Evolutionary conservation across 2,113 vertebrate species (phyloP).

Genomic region (Grallaria varia): DNA sequence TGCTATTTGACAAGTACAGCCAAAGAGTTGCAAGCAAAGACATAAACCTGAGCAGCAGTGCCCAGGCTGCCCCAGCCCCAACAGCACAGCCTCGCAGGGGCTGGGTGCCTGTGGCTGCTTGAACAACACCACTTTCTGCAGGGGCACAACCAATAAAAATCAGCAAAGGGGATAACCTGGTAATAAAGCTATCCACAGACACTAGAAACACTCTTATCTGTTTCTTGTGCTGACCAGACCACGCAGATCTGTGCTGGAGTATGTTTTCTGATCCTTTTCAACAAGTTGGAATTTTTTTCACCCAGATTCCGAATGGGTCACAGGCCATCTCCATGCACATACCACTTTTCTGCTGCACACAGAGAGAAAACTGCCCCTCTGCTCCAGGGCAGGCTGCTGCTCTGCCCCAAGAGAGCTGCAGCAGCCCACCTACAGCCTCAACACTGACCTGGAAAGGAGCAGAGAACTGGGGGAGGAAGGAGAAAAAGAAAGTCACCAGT

Average conservation of each 20-base stretch:
- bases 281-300: not conserved
- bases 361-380: not conserved
- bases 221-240: not conserved
- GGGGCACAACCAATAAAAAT: not conserved
- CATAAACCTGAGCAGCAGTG: not conserved
- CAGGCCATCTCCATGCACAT: not conserved
- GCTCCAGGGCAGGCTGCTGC: not conserved
- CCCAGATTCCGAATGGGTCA: not conserved
- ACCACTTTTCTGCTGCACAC: not conserved
- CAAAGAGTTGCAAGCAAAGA: not conserved
- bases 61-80: not conserved
- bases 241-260: not conserved
- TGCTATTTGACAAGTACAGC: not conserved
- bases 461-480: accelerated
- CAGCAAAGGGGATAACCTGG: not conserved
- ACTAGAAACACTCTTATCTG: not conserved
- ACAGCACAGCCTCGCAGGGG: not conserved
- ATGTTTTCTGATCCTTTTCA: not conserved
- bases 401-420: not conserved
- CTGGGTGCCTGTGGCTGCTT: not conserved
- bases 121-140: not conserved
- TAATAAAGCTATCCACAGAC: not conserved
- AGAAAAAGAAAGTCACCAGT: not conserved
- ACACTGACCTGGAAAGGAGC: not conserved
- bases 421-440: not conserved